Base-by-base conservation (phyloP, 2,113 vertebrate species). In the Ochotona curzoniae region DNA sequence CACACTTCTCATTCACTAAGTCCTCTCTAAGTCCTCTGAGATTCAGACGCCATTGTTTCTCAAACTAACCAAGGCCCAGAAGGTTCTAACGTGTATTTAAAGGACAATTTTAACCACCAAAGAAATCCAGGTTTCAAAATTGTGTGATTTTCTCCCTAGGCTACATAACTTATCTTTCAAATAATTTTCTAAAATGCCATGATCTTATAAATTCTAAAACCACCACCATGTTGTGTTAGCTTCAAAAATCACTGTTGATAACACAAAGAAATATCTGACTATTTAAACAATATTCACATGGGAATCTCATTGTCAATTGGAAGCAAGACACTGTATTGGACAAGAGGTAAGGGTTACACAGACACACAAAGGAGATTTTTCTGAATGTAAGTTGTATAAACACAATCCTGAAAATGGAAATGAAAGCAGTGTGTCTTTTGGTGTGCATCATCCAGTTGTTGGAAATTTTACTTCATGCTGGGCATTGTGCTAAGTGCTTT, bases 161-260 rank as follows among this genome's bases (percentile, higher is more conserved):
- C 8, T 66, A 60, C 11, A 11, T 84, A 44, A 66, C 61, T 88
- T 57, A 87, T 71, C 61, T 94, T 83, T 87, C 88, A 89, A 75
- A 63, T 64, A 49, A 89, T 79, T 3, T 60, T 83, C 82, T 87
- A 21, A 73, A 92, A 47, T 51, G 51, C 64, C 21, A n/a, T 9
- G 61, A 71, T 87, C 79, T 35, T 84, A 25, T 81, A 69, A 87
- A 87, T 84, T 38, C 67, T 87, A 80, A 90, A 92, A 93, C 92
- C 61, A 75, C 60, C 26, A n/a, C n/a, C 1, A 0, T 60, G 47
- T 71, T 47, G 2, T 2, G 5, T 76, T 87, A 76, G 10, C 54
- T 75, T 94, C 54, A 15, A 80, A 92, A 94, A 23, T 54, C 35
- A 71, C 14, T 60, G 4, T 32, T 13, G 7, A 30, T 25, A 76